Evolutionary conservation across 2,888 invertebrate genomes (phyloP).

Genomic region (Drosophila tripunctata): DNA sequence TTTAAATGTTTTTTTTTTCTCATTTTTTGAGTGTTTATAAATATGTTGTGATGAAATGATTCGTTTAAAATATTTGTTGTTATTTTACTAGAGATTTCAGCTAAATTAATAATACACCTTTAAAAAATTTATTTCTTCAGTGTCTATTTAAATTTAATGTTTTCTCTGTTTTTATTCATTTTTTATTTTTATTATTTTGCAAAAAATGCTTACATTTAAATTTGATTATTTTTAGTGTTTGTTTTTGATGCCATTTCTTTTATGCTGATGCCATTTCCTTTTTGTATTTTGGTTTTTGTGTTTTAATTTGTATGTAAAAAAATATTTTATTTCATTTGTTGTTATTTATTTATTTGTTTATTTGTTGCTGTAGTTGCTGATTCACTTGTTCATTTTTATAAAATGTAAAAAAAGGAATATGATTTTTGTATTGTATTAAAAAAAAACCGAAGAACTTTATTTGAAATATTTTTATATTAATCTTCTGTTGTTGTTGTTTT

Average conservation of each 20-base stretch:
- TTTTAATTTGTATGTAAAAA: slow-evolving; percentile 67
- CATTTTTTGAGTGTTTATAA: slow-evolving; percentile 13
- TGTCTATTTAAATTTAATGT: slow-evolving; percentile 27
- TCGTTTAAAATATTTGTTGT: slow-evolving; percentile 40
- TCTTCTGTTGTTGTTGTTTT: slow-evolving; percentile 45
- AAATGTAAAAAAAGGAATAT: slow-evolving; percentile 80
- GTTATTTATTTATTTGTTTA: too few species aligned
- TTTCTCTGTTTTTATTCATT: slow-evolving; percentile 32
- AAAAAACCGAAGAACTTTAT: too few species aligned
- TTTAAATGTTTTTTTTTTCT: neutral
- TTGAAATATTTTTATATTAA: slow-evolving; percentile 45
- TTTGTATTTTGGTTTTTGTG: slow-evolving; percentile 30
- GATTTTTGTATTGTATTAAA: slow-evolving; percentile 42
- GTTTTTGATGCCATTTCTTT: slow-evolving; percentile 39
- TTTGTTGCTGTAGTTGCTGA: slow-evolving; percentile 56
- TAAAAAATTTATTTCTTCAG: slow-evolving; percentile 65
- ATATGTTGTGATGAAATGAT: slow-evolving; percentile 52
- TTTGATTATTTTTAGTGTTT: slow-evolving; percentile 59
- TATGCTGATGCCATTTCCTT: slow-evolving; percentile 34
- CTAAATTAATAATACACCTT: slow-evolving; percentile 72
- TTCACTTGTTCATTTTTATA: slow-evolving; percentile 53
- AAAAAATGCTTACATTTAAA: slow-evolving; percentile 70
- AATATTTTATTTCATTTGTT: slow-evolving; percentile 59
- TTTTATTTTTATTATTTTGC: slow-evolving; percentile 44
- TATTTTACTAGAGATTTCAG: slow-evolving; percentile 74